phyloP scores from a whole-genome alignment of 2,113 vertebrate genomes.

The Protobothrops flavoviridis region DNA sequence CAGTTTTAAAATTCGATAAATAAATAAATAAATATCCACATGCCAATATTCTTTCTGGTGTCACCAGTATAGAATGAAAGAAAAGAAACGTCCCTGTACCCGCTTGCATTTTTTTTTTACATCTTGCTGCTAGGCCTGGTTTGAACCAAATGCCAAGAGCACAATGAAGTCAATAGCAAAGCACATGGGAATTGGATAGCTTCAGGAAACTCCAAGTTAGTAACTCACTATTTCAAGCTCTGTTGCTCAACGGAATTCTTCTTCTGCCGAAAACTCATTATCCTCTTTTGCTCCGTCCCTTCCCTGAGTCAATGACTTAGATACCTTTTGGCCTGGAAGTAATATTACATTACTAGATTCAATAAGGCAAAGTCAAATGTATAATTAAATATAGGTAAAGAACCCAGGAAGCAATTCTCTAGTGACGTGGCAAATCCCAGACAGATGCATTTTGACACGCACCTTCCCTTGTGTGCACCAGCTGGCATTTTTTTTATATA shows the following conservation, averaged over 20 bases:
- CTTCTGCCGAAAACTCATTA: neutral
- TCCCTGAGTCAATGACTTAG: neutral
- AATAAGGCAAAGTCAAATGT: neutral
- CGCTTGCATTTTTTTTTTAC: neutral
- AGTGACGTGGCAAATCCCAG: neutral
- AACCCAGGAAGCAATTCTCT: neutral
- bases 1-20: neutral
- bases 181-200: neutral
- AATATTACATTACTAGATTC: neutral
- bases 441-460: neutral
- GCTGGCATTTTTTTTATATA: neutral
- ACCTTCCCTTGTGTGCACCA: neutral
- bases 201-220: neutral
- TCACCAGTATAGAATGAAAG: neutral
- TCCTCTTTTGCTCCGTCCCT: neutral
- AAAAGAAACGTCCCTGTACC: neutral
- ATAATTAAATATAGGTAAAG: neutral
- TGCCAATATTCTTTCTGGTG: neutral
- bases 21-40: neutral
- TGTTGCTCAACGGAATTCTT: neutral
- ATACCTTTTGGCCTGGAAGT: neutral
- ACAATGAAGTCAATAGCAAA: neutral
- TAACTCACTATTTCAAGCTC: neutral
- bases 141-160: neutral
- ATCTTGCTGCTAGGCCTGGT: neutral